phyloP scores from a whole-genome alignment of 2,888 invertebrate genomes.

The Papilio elwesi region DNA sequence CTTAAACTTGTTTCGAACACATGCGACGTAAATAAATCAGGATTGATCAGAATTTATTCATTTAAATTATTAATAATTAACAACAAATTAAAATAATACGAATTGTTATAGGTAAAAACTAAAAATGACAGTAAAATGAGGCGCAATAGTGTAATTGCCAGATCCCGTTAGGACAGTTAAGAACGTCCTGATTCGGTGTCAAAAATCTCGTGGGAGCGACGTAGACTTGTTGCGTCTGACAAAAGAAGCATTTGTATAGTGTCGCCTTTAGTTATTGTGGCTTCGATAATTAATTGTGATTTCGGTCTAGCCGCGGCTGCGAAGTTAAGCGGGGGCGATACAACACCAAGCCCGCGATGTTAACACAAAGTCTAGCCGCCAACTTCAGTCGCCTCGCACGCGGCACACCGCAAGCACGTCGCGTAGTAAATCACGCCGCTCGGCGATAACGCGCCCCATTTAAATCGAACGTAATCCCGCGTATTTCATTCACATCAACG shows the following conservation, averaged over 20 bases:
- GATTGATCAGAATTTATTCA: not conserved
- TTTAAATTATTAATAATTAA: too few relatives aligned
- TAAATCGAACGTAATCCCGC: slow-evolving; percentile 57
- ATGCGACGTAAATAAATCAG: not conserved
- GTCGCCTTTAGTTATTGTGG: slow-evolving; percentile 62
- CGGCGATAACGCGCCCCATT: slow-evolving; percentile 75
- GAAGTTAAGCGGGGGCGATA: slow-evolving; percentile 34
- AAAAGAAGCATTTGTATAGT: slow-evolving; percentile 63
- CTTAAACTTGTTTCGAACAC: not conserved
- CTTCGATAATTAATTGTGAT: slow-evolving; percentile 76
- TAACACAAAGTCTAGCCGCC: not conserved
- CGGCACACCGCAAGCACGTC: slow-evolving; percentile 73
- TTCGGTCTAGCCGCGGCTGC: slow-evolving; percentile 51
- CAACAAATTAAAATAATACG: too few relatives aligned
- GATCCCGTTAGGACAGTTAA: slow-evolving; percentile 45
- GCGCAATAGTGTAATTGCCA: slow-evolving; percentile 9
- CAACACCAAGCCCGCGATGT: slow-evolving; percentile 17
- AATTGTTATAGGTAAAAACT: not conserved
- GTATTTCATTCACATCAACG: slow-evolving; percentile 53
- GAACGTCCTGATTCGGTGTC: slow-evolving; percentile 58
- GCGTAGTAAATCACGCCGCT: slow-evolving; percentile 54
- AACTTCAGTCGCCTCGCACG: slow-evolving; percentile 65
- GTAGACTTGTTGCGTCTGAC: slow-evolving; percentile 56
- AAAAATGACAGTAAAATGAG: slow-evolving; percentile 11
- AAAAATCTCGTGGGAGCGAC: slow-evolving; percentile 69